These are phyloP conservation scores for Athene noctua DNA, from an alignment of 2,113 vertebrate genomes.

Conservation along the genomic window DNA sequence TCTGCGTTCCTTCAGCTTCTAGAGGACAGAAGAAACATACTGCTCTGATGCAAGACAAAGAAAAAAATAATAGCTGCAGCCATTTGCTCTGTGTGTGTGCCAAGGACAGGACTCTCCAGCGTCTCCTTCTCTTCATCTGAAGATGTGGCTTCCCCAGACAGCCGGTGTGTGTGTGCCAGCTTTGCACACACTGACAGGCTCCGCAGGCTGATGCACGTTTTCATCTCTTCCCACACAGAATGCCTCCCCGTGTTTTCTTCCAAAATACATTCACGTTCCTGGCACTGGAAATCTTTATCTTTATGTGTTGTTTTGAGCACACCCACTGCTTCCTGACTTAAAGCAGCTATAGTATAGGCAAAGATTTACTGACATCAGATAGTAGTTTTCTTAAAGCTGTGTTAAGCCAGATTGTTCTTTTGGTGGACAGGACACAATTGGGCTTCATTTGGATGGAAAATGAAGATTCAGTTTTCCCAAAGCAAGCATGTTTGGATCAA, in stretches of 20 bases:
- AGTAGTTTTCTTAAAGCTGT: constrained; percentile 42
- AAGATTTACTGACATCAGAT: constrained; percentile 56
- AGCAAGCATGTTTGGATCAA: not conserved
- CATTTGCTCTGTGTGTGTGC: not conserved
- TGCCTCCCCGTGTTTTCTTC: not conserved
- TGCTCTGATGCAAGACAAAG: not conserved
- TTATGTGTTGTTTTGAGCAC: constrained; percentile 45
- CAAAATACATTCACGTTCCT: constrained; percentile 43
- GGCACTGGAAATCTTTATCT: constrained; percentile 55
- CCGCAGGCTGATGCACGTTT: not conserved
- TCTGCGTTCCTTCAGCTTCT: not conserved
- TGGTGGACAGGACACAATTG: constrained; percentile 19
- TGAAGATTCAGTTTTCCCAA: not conserved
- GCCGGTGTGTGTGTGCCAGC: fast-evolving
- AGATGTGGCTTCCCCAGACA: not conserved
- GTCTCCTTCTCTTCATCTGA: not conserved
- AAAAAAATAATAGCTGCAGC: not conserved
- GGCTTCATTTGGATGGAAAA: constrained; percentile 5
- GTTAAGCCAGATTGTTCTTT: not conserved
- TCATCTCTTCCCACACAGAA: not conserved
- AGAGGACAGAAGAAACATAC: not conserved
- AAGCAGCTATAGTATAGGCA: constrained; percentile 17
- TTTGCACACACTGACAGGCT: not conserved
- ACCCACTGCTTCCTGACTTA: constrained; percentile 64
- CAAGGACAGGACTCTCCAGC: not conserved